Evolutionary conservation across 2,797 vertebrate species (phyloP).

Genomic region (Lutjanus campechanus): DNA sequence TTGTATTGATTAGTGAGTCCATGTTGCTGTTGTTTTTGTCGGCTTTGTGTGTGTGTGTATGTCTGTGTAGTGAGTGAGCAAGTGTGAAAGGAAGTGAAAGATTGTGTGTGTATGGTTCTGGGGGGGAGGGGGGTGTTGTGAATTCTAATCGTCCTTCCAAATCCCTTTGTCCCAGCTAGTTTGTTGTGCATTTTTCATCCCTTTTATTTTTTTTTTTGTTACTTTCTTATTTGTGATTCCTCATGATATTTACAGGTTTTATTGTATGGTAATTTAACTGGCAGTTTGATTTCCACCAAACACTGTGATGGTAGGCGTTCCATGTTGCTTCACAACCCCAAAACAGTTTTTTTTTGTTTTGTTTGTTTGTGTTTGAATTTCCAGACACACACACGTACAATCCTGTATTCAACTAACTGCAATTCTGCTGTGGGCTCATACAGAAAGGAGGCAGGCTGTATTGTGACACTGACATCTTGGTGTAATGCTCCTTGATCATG

Average conservation of each 20-base stretch:
- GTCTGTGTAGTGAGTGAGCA: conserved; percentile 66
- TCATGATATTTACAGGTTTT: conserved; percentile 89
- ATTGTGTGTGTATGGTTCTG: conserved; percentile 59
- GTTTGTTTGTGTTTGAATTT: conserved; percentile 63
- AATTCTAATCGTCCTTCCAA: conserved; percentile 87
- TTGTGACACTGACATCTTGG: conserved; percentile 92
- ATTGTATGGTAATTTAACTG: conserved; percentile 89
- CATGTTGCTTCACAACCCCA: conserved; percentile 78
- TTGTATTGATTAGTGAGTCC: conserved; percentile 86
- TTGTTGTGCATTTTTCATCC: conserved; percentile 84
- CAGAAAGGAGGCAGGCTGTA: conserved; percentile 94
- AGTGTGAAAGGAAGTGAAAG: conserved; percentile 65
- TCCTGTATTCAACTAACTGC: conserved; percentile 84
- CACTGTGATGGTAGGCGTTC: conserved; percentile 92
- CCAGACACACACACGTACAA: conserved; percentile 68
- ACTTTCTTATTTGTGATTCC: conserved; percentile 86
- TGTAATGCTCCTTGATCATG: conserved; percentile 80
- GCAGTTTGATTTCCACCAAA: conserved; percentile 93
- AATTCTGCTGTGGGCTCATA: conserved; percentile 97
- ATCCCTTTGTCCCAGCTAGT: conserved; percentile 85
- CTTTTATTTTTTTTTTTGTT: conserved; percentile 73
- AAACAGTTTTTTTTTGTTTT: conserved; percentile 44
- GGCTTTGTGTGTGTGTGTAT: conserved; percentile 74
- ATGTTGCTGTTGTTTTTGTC: conserved; percentile 82
- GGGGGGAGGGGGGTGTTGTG: conserved; percentile 78